Conservation (phyloP, 1,140 invertebrate species). For the Papilio helenus region DNA sequence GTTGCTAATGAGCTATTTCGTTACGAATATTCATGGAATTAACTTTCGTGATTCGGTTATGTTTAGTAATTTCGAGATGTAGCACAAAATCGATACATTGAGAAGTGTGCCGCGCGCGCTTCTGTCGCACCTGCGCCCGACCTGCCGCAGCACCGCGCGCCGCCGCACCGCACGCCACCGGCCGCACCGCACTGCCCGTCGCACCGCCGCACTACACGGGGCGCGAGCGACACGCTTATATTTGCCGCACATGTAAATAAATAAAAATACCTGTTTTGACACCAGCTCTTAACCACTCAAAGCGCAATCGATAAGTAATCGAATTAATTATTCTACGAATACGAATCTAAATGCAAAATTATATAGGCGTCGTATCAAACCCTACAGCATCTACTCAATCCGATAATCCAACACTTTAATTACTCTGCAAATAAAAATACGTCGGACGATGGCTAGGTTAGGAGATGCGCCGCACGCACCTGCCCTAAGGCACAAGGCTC, state of each 20-base stretch:
- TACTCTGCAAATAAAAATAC: conserved; percentile 43
- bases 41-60: conserved; percentile 36
- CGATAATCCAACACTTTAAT: conserved; percentile 49
- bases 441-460: conserved; percentile 31
- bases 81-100: conserved; percentile 31
- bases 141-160: conserved; percentile 45
- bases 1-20: conserved; percentile 39
- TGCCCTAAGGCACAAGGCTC: conserved; percentile 46
- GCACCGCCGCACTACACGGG: conserved; percentile 40
- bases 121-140: conserved; percentile 53
- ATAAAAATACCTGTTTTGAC: conserved; percentile 27
- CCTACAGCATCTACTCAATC: conserved; percentile 43
- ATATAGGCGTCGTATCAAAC: conserved; percentile 41
- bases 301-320: conserved; percentile 37
- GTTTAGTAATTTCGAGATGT: conserved; percentile 40
- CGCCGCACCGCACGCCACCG: neutral
- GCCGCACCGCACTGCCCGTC: neutral
- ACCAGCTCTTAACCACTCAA: conserved; percentile 1
- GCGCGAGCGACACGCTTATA: conserved; percentile 48
- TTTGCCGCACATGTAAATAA: conserved; percentile 43
- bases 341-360: conserved; percentile 45
- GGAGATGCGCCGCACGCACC: conserved; percentile 49
- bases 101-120: conserved; percentile 47
- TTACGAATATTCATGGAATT: conserved; percentile 38
- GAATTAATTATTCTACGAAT: conserved; percentile 16